Conservation (phyloP, 1,140 invertebrate genomes). For the Anoplophora glabripennis region DNA sequence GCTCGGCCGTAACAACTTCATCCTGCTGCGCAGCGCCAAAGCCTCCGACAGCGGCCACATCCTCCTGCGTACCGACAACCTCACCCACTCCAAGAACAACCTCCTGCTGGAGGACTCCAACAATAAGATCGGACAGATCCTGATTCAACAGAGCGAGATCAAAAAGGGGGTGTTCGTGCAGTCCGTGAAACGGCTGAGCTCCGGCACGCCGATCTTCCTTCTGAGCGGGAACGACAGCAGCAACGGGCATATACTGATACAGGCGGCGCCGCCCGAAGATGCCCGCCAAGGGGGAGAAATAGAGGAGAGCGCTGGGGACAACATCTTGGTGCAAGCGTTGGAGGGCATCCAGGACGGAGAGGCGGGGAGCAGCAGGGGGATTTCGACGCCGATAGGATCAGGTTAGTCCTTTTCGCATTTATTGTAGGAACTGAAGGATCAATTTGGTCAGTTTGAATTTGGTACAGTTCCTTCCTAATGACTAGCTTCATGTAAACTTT, state of each 20-base stretch:
- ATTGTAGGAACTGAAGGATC: too few species aligned
- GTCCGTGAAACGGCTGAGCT: constrained; percentile 43
- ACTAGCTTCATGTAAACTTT: too few species aligned
- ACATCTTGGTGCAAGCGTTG: constrained; percentile 36
- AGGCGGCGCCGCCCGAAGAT: constrained; percentile 36
- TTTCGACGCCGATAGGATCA: constrained; percentile 41
- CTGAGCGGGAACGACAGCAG: constrained; percentile 43
- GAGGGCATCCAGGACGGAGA: constrained; percentile 39
- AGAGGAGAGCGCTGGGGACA: constrained; percentile 28
- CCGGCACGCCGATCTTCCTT: constrained; percentile 44
- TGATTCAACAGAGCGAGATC: constrained; percentile 44
- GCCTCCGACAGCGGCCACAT: constrained; percentile 42
- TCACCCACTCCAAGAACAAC: constrained; percentile 27
- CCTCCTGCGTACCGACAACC: constrained; percentile 37
- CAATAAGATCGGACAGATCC: constrained; percentile 39
- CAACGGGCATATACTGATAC: constrained; percentile 45
- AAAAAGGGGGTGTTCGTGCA: constrained; percentile 43
- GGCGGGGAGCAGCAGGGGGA: constrained; percentile 24
- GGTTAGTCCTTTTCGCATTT: constrained; percentile 28
- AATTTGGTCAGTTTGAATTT: too few species aligned
- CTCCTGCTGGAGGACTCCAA: constrained; percentile 30
- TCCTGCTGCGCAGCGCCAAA: constrained; percentile 42
- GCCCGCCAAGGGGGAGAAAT: constrained; percentile 18
- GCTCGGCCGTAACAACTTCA: constrained; percentile 44
- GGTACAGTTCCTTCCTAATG: too few species aligned